Evolutionary conservation across 1,140 invertebrate genomes (phyloP).

Genomic region (Philopotamus ludificatus): DNA sequence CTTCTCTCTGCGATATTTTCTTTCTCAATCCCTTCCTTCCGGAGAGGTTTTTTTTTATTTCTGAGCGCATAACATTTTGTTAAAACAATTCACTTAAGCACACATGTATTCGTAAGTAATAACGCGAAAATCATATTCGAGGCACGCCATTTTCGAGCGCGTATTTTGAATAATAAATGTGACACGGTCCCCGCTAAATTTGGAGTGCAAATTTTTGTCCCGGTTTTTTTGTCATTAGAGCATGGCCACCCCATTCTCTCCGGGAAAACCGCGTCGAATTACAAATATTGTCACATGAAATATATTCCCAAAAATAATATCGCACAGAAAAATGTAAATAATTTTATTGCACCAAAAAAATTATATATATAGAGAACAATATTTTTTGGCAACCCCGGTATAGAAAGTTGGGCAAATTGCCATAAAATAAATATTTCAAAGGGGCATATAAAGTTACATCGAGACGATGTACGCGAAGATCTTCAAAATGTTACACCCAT

Average conservation of each 20-base stretch:
- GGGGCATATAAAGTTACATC: not conserved
- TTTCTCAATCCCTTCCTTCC: too few relatives aligned
- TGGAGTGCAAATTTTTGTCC: not conserved
- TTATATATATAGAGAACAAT: not conserved
- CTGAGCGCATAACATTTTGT: too few relatives aligned
- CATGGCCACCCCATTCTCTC: not conserved
- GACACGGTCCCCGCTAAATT: not conserved
- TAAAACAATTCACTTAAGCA: too few relatives aligned
- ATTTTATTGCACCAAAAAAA: not conserved
- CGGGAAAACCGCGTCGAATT: not conserved
- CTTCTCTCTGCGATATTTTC: too few relatives aligned
- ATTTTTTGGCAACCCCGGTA: not conserved
- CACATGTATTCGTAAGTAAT: too few relatives aligned
- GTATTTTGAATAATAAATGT: not conserved
- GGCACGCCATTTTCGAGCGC: too few relatives aligned
- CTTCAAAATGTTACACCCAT: too few relatives aligned
- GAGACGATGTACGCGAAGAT: too few relatives aligned
- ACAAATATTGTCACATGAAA: not conserved
- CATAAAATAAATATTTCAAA: slow-evolving; percentile 1
- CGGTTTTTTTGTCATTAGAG: too few relatives aligned
- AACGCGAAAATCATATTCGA: too few relatives aligned
- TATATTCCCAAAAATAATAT: not conserved
- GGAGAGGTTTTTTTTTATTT: too few relatives aligned
- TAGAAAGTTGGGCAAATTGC: not conserved
- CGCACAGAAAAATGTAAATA: not conserved